Evolutionary conservation across 92 coral and sea anemone genomes (phyloP).

Genomic region (Desmophyllum pertusum): DNA sequence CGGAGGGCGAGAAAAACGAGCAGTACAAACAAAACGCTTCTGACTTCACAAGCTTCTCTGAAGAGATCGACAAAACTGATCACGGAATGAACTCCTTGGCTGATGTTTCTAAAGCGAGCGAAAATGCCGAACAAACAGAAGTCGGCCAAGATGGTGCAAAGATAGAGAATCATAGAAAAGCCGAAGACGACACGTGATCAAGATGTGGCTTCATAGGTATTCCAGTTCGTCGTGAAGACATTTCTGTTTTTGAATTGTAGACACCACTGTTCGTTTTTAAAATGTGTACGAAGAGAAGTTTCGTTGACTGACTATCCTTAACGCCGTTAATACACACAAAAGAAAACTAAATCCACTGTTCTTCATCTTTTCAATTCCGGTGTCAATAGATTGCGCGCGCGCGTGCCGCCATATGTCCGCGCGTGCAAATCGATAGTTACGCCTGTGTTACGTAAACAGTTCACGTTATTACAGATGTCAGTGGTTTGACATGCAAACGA

Average conservation of each 20-base stretch:
- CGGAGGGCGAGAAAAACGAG: conserved; percentile 33
- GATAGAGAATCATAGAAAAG: not conserved
- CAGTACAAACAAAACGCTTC: not conserved
- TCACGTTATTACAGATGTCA: too few species aligned
- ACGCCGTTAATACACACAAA: not conserved
- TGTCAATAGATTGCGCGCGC: not conserved
- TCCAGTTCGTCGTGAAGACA: not conserved
- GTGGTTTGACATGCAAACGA: too few species aligned
- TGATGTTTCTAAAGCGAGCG: not conserved
- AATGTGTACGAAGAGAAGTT: too few species aligned
- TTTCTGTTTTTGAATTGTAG: not conserved
- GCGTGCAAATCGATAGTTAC: too few species aligned
- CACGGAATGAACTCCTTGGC: conserved; percentile 21
- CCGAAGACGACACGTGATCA: not conserved
- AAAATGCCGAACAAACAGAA: not conserved
- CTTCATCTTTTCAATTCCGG: not conserved
- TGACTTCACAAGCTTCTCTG: conserved; percentile 11
- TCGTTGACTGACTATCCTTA: not conserved
- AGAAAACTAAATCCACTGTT: not conserved
- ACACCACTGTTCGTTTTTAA: not conserved
- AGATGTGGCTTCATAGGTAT: not conserved
- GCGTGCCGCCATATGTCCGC: not conserved
- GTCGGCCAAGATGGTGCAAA: not conserved
- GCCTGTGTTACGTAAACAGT: too few species aligned
- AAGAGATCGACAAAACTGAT: conserved; percentile 11